These are phyloP conservation scores for Metaphire vulgaris DNA, from an alignment of 1,140 invertebrate species.

Conservation along the genomic window DNA sequence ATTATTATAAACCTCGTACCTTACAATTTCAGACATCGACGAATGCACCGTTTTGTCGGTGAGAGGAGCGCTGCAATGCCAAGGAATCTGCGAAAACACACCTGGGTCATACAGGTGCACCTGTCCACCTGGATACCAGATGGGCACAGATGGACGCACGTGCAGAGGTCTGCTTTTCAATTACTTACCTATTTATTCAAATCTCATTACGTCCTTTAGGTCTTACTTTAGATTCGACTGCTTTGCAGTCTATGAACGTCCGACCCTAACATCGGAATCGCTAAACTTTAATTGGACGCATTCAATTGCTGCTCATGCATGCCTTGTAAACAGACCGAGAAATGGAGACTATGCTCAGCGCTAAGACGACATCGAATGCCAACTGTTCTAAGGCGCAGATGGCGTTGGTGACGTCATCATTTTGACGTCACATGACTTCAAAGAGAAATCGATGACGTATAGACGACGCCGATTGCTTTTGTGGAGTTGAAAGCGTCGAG, in stretches of 20 bases:
- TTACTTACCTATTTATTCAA: neutral
- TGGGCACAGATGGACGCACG: constrained; percentile 51
- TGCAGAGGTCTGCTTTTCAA: constrained; percentile 35
- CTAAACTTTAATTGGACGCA: neutral
- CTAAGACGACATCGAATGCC: no score
- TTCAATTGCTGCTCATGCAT: neutral
- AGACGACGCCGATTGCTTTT: neutral
- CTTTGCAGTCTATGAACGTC: no score
- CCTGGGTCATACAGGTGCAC: constrained; percentile 51
- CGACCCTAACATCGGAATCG: neutral
- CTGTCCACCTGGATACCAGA: constrained; percentile 52
- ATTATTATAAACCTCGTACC: no score
- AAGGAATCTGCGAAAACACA: constrained; percentile 51
- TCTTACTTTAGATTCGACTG: neutral
- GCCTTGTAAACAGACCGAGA: neutral
- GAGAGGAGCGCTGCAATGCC: neutral
- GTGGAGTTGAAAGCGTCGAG: neutral
- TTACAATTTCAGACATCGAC: constrained; percentile 45
- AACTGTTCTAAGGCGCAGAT: no score
- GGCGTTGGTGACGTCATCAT: no score
- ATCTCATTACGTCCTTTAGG: neutral
- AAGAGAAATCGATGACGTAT: no score
- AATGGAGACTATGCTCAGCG: no score
- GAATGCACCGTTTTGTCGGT: constrained; percentile 57
- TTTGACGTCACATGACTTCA: neutral